phyloP scores from a whole-genome alignment of 2,113 vertebrate genomes.

The Sphyrna mokarran region DNA sequence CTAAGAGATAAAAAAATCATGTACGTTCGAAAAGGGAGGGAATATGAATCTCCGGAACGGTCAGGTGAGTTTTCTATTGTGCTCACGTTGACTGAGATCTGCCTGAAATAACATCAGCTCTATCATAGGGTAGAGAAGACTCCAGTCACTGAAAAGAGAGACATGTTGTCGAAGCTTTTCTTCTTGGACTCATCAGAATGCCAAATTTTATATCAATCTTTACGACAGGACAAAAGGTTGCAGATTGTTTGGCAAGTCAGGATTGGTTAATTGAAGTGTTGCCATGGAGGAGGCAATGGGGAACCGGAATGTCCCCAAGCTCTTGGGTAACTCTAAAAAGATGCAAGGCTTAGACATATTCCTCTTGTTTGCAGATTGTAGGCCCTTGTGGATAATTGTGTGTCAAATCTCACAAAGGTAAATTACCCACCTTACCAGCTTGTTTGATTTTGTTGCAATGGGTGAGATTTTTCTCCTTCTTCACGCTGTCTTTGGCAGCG shows the following conservation, averaged over 20 bases:
- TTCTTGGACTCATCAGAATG: not conserved
- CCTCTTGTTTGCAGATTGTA: not conserved
- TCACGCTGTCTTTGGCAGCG: too few species aligned
- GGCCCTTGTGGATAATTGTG: not conserved
- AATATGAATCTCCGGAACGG: conserved; percentile 70
- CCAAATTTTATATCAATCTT: not conserved
- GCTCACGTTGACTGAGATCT: not conserved
- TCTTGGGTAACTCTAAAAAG: not conserved
- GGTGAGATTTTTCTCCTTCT: too few species aligned
- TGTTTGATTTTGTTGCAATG: not conserved
- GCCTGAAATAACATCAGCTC: not conserved
- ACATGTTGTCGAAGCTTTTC: not conserved
- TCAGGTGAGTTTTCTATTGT: conserved; percentile 62
- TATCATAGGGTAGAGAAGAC: not conserved
- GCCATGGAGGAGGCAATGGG: not conserved
- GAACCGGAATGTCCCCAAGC: not conserved
- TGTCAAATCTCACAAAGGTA: not conserved
- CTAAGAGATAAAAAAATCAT: conserved; percentile 74
- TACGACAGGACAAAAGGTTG: not conserved
- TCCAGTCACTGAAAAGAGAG: not conserved
- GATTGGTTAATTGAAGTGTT: not conserved
- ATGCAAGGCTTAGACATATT: not conserved
- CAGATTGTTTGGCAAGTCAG: not conserved
- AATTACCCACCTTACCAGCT: not conserved
- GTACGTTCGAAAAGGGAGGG: conserved; percentile 65